phyloP scores from a whole-genome alignment of 2,888 invertebrate genomes.

The Pocota personata region DNA sequence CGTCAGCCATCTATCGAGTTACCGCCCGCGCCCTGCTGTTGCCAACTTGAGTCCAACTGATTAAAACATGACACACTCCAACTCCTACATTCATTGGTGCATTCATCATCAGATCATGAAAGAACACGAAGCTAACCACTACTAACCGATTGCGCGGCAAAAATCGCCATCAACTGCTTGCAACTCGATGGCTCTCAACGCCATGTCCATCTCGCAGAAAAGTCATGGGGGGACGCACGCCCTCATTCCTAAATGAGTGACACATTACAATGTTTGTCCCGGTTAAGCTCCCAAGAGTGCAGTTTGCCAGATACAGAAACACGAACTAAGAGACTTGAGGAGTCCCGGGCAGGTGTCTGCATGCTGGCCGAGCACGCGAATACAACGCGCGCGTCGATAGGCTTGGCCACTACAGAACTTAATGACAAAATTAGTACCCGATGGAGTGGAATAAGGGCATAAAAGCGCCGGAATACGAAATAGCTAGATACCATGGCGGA shows the following conservation, averaged over 20 bases:
- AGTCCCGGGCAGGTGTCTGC: background rate
- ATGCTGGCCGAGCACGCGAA: conserved; percentile 1
- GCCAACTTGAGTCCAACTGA: conserved; percentile 34
- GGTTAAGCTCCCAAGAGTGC: conserved; percentile 57
- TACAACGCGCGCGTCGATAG: conserved; percentile 6
- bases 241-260: conserved; percentile 32
- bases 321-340: conserved; percentile 39
- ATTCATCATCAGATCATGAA: conserved; percentile 35
- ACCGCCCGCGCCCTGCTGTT: background rate
- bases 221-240: background rate
- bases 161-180: conserved; percentile 31
- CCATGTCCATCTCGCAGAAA: conserved; percentile 19
- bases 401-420: conserved; percentile 51
- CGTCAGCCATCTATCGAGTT: conserved; percentile 50
- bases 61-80: conserved; percentile 47
- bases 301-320: conserved; percentile 42
- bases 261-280: conserved; percentile 56
- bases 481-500: conserved; percentile 10
- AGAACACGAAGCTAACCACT: conserved; percentile 1
- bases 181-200: conserved; percentile 31
- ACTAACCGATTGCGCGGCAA: conserved; percentile 40
- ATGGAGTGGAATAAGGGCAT: conserved; percentile 64
- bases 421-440: conserved; percentile 71
- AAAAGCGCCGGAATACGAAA: conserved; percentile 40
- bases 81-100: background rate